Conservation (phyloP, 2,797 vertebrate species). For the Hoplostethus mediterraneus region DNA sequence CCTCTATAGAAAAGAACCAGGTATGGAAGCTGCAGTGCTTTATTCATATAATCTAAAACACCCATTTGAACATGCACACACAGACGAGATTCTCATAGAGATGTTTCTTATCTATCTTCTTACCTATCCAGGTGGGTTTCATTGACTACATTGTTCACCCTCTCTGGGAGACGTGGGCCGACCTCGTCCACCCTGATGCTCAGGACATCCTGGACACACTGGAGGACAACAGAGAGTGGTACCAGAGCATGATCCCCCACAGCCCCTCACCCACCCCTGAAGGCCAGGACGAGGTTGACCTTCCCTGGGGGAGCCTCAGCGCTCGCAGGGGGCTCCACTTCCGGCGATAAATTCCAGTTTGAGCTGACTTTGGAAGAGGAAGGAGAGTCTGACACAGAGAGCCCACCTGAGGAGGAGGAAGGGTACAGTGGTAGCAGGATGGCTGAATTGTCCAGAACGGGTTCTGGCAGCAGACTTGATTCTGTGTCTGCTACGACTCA, state of each 20-base stretch:
- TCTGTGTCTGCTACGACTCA: constrained; percentile 44
- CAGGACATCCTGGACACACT: constrained; percentile 93
- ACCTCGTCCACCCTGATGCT: constrained; percentile 93
- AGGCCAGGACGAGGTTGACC: constrained; percentile 48
- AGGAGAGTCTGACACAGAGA: constrained; percentile 83
- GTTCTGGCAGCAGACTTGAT: constrained; percentile 53
- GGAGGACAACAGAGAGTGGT: constrained; percentile 96
- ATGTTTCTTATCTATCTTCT: background rate
- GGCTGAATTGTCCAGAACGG: constrained; percentile 59
- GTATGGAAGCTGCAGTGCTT: constrained; percentile 41
- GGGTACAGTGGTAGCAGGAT: constrained; percentile 43
- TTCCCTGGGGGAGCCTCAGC: constrained; percentile 44
- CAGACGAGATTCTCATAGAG: too few species aligned
- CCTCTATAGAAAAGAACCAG: constrained; percentile 95
- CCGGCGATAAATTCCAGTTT: constrained; percentile 89
- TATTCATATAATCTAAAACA: background rate
- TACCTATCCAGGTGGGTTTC: constrained; percentile 89
- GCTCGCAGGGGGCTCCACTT: constrained; percentile 23
- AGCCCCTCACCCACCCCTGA: constrained; percentile 86
- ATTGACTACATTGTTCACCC: constrained; percentile 96
- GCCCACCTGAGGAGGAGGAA: constrained; percentile 78
- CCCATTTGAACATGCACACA: too few species aligned
- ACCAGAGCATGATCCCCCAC: constrained; percentile 93
- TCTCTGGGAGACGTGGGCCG: constrained; percentile 95
- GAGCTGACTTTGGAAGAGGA: constrained; percentile 90